phyloP scores from a whole-genome alignment of 2,797 vertebrate species.

The Somateria mollissima region DNA sequence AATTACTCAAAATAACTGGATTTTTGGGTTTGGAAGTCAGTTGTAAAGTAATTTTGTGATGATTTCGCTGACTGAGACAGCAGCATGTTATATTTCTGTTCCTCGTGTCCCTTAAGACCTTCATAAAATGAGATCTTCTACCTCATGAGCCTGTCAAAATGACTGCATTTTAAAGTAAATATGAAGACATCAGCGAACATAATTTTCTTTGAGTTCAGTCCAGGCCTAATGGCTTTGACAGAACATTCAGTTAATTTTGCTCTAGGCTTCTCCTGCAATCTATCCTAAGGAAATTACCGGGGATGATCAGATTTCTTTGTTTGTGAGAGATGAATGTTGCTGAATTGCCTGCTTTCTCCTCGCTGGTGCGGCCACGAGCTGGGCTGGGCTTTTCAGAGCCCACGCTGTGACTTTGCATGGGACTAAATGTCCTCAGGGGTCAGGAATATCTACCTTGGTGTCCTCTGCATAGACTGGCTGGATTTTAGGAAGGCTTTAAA shows the following conservation, averaged over 20 bases:
- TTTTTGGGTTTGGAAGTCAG: slow-evolving; percentile 64
- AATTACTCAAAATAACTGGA: slow-evolving; percentile 66
- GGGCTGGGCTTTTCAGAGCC: not conserved
- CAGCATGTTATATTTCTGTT: slow-evolving; percentile 49
- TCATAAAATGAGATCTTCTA: slow-evolving; percentile 68
- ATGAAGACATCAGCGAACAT: slow-evolving; percentile 54
- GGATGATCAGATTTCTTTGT: slow-evolving; percentile 54
- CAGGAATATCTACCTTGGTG: not conserved
- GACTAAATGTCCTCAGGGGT: not conserved
- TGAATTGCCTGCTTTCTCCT: not conserved
- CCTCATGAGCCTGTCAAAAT: slow-evolving; percentile 58
- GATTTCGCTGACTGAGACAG: slow-evolving; percentile 64
- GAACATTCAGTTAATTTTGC: slow-evolving; percentile 62
- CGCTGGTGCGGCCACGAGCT: rapidly evolving
- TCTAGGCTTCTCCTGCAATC: slow-evolving; percentile 38
- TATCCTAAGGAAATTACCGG: slow-evolving; percentile 60
- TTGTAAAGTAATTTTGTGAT: slow-evolving; percentile 63
- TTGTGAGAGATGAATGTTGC: slow-evolving; percentile 17
- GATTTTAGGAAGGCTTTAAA: not conserved
- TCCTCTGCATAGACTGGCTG: not conserved
- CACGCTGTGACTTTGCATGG: rapidly evolving
- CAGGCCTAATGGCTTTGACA: slow-evolving; percentile 59
- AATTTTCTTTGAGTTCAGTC: slow-evolving; percentile 63
- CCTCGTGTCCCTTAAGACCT: slow-evolving; percentile 60
- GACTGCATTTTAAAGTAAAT: slow-evolving; percentile 67